These are phyloP conservation scores for Heliornis fulica DNA, from an alignment of 2,113 vertebrate species.

Conservation along the genomic window DNA sequence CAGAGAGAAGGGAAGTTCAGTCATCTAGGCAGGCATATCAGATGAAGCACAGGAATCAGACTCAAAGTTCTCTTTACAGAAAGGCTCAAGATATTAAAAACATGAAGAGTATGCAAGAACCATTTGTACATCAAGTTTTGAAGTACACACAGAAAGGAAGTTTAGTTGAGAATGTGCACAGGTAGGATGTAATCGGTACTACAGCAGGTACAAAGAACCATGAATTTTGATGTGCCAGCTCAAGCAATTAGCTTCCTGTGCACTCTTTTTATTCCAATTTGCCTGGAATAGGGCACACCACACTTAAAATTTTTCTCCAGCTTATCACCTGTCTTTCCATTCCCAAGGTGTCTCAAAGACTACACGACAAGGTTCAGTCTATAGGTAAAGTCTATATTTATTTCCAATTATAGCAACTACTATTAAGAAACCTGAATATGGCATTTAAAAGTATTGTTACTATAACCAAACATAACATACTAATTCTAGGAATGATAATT, in stretches of 20 bases:
- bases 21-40: constrained; percentile 68
- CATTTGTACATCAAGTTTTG: background rate
- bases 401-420: background rate
- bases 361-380: background rate
- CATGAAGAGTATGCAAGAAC: constrained; percentile 25
- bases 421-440: background rate
- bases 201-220: background rate
- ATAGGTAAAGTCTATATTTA: background rate
- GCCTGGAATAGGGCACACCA: background rate
- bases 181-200: background rate
- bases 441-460: background rate
- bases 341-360: background rate
- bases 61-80: constrained; percentile 54
- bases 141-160: constrained; percentile 19
- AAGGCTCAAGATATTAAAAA: constrained; percentile 55
- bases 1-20: constrained; percentile 78
- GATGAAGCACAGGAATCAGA: constrained; percentile 70
- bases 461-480: background rate
- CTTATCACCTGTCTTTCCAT: background rate
- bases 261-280: background rate
- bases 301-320: background rate
- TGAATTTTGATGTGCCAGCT: background rate
- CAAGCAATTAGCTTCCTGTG: background rate
- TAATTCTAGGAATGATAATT: background rate
- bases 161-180: constrained; percentile 45